Conservation (phyloP, 2,113 vertebrate species). For the Grantiella picta region DNA sequence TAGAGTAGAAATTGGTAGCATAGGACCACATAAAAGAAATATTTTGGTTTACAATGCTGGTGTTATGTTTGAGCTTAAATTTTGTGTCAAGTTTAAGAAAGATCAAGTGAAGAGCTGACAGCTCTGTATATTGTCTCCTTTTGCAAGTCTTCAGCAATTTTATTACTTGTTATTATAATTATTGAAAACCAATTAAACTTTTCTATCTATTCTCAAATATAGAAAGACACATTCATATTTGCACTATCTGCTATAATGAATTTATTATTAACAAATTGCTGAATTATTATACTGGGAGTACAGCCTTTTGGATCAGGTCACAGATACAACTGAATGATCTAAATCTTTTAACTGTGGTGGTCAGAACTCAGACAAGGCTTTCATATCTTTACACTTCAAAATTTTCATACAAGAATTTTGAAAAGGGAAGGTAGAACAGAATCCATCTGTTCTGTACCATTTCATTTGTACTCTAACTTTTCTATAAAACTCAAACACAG, state of each 20-base stretch:
- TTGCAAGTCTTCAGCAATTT: not conserved
- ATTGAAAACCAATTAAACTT: not conserved
- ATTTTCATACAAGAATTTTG: not conserved
- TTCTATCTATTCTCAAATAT: not conserved
- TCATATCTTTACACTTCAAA: not conserved
- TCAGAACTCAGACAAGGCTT: not conserved
- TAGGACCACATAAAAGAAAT: not conserved
- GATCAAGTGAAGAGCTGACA: not conserved
- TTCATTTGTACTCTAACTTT: not conserved
- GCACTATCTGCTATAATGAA: not conserved
- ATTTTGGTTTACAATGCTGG: not conserved
- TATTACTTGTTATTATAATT: not conserved
- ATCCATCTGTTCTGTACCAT: not conserved
- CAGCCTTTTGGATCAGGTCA: not conserved
- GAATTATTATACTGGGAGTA: not conserved
- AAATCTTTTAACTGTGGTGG: not conserved
- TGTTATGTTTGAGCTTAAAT: not conserved
- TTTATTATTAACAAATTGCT: not conserved
- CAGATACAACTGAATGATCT: not conserved
- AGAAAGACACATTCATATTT: not conserved
- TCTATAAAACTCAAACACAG: not conserved
- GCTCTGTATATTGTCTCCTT: not conserved
- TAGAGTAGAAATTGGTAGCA: not conserved
- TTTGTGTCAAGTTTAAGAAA: not conserved
- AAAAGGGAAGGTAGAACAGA: not conserved